Conservation (phyloP, 2,113 vertebrate genomes). For the Python bivittatus region DNA sequence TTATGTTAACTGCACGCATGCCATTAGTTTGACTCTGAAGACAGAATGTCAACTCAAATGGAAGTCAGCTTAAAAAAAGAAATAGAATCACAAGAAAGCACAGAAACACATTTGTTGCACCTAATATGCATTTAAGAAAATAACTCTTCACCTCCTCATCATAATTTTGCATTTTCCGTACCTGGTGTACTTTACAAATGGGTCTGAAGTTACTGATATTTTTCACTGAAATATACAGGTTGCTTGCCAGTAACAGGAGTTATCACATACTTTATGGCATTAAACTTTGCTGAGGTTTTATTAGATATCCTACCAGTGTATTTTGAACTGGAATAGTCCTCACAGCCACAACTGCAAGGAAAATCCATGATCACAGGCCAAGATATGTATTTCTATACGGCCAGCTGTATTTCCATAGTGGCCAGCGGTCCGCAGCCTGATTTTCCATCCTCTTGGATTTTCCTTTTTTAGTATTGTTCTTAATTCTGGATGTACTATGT, state of each 20-base stretch:
- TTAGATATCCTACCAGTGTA: neutral
- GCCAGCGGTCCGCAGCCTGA: no score
- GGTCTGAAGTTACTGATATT: neutral
- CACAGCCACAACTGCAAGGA: neutral
- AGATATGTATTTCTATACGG: neutral
- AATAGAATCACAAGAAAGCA: neutral
- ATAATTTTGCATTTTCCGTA: neutral
- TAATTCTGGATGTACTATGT: no score
- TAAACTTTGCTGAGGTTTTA: neutral
- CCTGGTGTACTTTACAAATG: neutral
- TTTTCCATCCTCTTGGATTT: no score
- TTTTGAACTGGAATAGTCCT: no score
- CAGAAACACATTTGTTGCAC: neutral
- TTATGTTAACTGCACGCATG: no score
- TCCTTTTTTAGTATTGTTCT: no score
- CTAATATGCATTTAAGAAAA: neutral
- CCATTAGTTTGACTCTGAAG: no score
- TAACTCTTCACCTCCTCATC: neutral
- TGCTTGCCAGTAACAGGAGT: neutral
- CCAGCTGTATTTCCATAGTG: no score
- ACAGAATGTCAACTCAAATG: no score
- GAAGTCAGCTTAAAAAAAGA: no score
- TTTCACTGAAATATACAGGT: neutral
- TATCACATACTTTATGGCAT: neutral
- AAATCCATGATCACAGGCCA: neutral